phyloP scores from a whole-genome alignment of 2,113 vertebrate species.

The Ptyas mucosa region DNA sequence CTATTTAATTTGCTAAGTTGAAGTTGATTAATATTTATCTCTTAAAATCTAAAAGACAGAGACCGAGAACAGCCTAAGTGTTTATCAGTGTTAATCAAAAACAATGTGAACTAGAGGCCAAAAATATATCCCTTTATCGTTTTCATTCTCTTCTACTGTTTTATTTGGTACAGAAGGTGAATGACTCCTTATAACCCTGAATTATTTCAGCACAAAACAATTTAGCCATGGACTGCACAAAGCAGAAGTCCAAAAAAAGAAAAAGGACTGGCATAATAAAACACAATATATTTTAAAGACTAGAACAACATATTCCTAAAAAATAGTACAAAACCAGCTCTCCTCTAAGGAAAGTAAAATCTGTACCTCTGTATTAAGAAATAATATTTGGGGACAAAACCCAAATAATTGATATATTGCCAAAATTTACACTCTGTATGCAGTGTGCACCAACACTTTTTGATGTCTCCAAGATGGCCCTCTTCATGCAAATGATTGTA shows the following conservation, averaged over 20 bases:
- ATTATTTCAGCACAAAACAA: neutral
- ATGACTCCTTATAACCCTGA: constrained; percentile 15
- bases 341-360: neutral
- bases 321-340: neutral
- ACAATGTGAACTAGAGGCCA: neutral
- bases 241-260: neutral
- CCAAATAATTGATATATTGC: neutral
- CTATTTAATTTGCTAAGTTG: neutral
- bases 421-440: neutral
- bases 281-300: neutral
- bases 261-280: neutral
- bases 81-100: neutral
- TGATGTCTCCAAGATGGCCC: neutral
- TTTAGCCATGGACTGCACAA: neutral
- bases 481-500: neutral
- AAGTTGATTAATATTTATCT: neutral
- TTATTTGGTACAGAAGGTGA: neutral
- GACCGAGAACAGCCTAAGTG: neutral
- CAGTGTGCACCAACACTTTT: neutral
- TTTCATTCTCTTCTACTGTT: neutral
- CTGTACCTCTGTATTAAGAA: neutral
- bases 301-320: neutral
- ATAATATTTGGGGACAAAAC: no score
- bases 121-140: neutral
- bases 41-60: neutral